Conservation (phyloP, 92 coral and sea anemone species). For the Plumapathes pennacea region DNA sequence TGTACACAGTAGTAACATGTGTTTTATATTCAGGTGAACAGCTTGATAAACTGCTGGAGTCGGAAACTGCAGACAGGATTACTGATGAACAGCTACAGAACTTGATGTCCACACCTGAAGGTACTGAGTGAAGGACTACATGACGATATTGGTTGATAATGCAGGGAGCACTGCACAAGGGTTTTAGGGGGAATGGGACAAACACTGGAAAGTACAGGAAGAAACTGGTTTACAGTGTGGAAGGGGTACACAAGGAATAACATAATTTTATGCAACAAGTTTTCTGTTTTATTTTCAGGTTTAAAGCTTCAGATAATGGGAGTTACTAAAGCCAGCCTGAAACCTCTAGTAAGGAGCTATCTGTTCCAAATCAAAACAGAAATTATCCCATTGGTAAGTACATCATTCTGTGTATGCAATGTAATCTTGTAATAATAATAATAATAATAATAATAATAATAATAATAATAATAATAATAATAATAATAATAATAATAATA, state of each 20-base stretch:
- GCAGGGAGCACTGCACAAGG: no score
- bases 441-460: background rate
- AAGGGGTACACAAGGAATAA: no score
- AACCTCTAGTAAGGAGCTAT: slow-evolving; percentile 56
- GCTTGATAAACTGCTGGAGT: slow-evolving; percentile 48
- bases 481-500: background rate
- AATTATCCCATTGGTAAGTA: slow-evolving; percentile 74
- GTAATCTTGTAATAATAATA: background rate
- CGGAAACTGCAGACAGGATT: slow-evolving; percentile 35
- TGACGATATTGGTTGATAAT: no score
- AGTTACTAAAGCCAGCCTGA: slow-evolving; percentile 60
- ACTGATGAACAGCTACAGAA: slow-evolving; percentile 53
- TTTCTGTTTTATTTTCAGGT: slow-evolving; percentile 35
- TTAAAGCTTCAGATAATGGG: slow-evolving; percentile 53
- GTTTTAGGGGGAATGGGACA: no score
- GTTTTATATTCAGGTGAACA: slow-evolving; percentile 36
- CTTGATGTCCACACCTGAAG: slow-evolving; percentile 73
- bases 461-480: background rate
- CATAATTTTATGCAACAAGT: background rate
- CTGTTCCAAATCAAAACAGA: slow-evolving; percentile 36
- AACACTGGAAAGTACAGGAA: no score
- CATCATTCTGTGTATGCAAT: no score
- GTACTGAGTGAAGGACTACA: slow-evolving; percentile 19
- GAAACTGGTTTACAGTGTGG: no score
- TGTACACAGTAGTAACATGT: no score